Base-by-base conservation (phyloP, 1,140 invertebrate species). In the Pachyrhynchus sulphureomaculatus region DNA sequence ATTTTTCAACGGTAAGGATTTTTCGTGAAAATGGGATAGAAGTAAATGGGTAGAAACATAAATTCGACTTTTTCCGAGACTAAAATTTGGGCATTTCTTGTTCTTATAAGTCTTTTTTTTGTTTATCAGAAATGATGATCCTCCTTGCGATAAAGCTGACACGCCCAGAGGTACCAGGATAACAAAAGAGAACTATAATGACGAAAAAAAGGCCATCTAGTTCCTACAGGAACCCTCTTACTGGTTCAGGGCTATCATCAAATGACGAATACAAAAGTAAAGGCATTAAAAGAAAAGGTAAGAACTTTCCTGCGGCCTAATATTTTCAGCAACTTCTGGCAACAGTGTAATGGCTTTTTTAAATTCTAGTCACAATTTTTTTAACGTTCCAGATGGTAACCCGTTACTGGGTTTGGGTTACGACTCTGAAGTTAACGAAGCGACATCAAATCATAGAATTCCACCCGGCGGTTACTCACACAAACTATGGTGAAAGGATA, bases 371-470 rank as follows among this genome's bases (percentile, higher is more conserved):
- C n/a, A n/a, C n/a, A n/a, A n/a, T n/a, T n/a, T n/a, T n/a, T n/a
- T n/a, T n/a, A n/a, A n/a, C n/a, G n/a, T 72, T 72, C 48, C 61
- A 81, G 80, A 81, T 71, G 80, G 80, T 18, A 82, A 81, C 65
- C 80, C 80, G n/a, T 70, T 82, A 15, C 76, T 81, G 49, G 80
- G 80, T 4, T 72, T 78, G 57, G 80, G 79, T 21, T 80, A 81
- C 64, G 66, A 67, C 17, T 39, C 58, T 4, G 63, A 67, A 34
- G 37, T 55, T 29, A 44, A 37, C 10, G 23, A 55, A 26, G 42
- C 49, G 8, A 39, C 13, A 8, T 42, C 26, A 17, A 29, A 37
- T 23, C 62, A 63, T 39, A 64, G 68, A 29, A 65, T 71, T 23
- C 67, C 66, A 57, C 66, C 64, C 18, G 80, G 80, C 60, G 80